Evolutionary conservation across 2,113 vertebrate genomes (phyloP).

Genomic region (Stigmatopora argus): DNA sequence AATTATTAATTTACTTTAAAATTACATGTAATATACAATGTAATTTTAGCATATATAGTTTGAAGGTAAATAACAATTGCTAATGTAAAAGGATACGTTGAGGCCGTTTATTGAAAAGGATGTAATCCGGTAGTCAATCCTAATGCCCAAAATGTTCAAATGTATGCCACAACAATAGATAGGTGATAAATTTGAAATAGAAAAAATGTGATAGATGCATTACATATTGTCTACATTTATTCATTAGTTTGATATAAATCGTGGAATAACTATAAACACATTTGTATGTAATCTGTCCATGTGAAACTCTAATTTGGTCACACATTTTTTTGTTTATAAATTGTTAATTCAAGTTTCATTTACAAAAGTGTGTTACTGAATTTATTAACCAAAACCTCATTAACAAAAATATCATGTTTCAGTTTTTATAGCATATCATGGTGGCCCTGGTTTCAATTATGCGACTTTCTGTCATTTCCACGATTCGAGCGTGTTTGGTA

Average conservation of each 20-base stretch:
- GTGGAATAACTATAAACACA: not conserved
- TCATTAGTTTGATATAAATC: not conserved
- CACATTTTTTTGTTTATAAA: not conserved
- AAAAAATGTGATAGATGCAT: not conserved
- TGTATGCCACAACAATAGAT: not conserved
- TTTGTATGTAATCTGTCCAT: not conserved
- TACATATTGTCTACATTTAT: not conserved
- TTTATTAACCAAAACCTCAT: not conserved
- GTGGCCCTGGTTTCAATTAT: constrained; percentile 13
- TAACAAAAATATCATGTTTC: constrained; percentile 1
- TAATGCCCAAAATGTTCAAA: not conserved
- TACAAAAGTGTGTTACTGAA: not conserved
- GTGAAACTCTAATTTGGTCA: not conserved
- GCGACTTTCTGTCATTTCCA: constrained; percentile 39
- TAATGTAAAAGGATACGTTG: not conserved
- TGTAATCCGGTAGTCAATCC: not conserved
- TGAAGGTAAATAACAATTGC: not conserved
- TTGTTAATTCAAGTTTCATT: too few relatives aligned
- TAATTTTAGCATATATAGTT: not conserved
- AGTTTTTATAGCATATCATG: constrained; percentile 8
- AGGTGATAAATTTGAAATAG: not conserved
- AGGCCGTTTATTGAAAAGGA: not conserved
- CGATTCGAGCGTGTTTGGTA: constrained; percentile 22
- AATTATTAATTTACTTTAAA: not conserved
- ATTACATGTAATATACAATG: not conserved